Evolutionary conservation across 2,797 vertebrate genomes (phyloP).

Genomic region (Halcyon leucocephala): DNA sequence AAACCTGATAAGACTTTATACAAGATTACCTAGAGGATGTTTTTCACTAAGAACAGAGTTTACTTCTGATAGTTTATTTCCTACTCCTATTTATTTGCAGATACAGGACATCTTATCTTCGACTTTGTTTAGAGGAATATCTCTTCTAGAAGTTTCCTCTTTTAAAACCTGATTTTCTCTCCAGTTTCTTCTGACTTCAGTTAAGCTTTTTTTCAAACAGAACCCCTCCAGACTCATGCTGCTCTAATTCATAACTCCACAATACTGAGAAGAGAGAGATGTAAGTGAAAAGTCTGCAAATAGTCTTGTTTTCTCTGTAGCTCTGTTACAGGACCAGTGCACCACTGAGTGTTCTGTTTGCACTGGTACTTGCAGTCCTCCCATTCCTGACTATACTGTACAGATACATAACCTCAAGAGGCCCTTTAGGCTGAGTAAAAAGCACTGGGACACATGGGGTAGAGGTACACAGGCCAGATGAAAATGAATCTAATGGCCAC

Average conservation of each 20-base stretch:
- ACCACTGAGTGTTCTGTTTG: background rate
- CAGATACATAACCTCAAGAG: background rate
- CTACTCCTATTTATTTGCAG: background rate
- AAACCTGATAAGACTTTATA: background rate
- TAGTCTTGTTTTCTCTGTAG: background rate
- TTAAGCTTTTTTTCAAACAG: background rate
- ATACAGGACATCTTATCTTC: background rate
- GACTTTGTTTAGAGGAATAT: background rate
- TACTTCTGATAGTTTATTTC: background rate
- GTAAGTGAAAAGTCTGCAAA: background rate
- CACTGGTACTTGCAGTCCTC: background rate
- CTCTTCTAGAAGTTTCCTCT: background rate
- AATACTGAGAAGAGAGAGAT: background rate
- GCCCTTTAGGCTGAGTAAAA: background rate
- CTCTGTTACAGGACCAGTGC: background rate
- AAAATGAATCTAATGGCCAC: background rate
- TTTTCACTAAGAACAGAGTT: background rate
- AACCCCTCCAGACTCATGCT: background rate
- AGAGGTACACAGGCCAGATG: background rate
- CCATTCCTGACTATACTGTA: background rate
- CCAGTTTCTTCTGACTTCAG: background rate
- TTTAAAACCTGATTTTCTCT: background rate
- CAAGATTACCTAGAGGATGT: background rate
- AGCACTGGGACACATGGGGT: background rate
- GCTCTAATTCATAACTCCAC: background rate